These are phyloP conservation scores for Agrochola lota DNA, from an alignment of 2,888 invertebrate genomes.

Conservation along the genomic window DNA sequence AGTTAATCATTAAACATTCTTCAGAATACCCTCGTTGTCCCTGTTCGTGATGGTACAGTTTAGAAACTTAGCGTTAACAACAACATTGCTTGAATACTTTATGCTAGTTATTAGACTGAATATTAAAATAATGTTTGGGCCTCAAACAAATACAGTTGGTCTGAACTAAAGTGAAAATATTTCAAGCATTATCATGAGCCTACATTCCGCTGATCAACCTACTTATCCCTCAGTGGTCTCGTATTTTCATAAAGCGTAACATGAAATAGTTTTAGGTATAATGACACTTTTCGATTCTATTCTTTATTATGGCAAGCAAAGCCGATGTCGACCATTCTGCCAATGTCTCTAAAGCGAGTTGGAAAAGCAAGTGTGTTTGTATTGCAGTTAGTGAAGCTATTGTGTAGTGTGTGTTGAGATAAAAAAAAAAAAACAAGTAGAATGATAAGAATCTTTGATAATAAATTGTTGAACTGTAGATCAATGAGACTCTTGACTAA, in stretches of 20 bases:
- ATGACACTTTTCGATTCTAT: too few species aligned
- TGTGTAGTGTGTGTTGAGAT: too few species aligned
- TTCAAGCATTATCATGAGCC: neutral
- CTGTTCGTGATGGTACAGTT: constrained; percentile 19
- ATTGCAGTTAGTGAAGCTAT: too few species aligned
- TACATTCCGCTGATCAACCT: neutral
- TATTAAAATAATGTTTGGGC: neutral
- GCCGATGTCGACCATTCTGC: too few species aligned
- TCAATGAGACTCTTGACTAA: neutral
- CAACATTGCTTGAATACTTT: constrained; percentile 8
- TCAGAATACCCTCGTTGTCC: constrained; percentile 8
- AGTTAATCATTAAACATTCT: constrained; percentile 38
- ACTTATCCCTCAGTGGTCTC: neutral
- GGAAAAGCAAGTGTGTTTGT: too few species aligned
- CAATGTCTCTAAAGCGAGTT: too few species aligned
- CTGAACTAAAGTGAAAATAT: constrained; percentile 1
- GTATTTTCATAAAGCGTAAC: constrained; percentile 15
- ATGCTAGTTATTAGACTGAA: neutral
- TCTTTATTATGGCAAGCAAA: too few species aligned
- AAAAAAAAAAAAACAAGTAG: too few species aligned
- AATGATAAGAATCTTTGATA: too few species aligned
- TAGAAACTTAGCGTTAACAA: constrained; percentile 14
- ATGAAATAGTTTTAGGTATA: neutral
- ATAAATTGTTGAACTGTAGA: too few species aligned
- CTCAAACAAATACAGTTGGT: neutral